A percentile compares a stretch with the other conserved stretches of the same genome.
Evolutionary conservation across 2,113 vertebrate species (phyloP).

Genomic region (Ictidomys tridecemlineatus): DNA sequence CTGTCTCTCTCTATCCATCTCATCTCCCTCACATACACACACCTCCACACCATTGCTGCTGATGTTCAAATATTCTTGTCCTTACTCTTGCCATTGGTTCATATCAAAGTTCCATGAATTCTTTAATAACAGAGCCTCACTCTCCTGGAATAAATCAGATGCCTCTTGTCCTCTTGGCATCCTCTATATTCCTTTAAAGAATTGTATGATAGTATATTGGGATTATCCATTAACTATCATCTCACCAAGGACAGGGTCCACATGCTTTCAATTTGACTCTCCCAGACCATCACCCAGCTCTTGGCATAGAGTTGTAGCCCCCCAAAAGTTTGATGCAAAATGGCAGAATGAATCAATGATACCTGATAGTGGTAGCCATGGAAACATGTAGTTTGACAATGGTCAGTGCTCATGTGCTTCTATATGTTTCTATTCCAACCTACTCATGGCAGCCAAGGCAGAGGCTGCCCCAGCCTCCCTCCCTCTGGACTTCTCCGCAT

Average conservation of each 20-base stretch:
- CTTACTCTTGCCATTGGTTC: neutral
- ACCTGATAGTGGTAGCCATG: neutral
- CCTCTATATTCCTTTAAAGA: neutral
- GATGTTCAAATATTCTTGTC: neutral
- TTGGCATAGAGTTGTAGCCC: neutral
- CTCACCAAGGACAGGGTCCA: neutral
- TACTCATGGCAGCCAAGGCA: neutral
- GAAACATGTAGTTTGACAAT: neutral
- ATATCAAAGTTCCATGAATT: neutral
- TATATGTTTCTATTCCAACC: conserved; percentile 2
- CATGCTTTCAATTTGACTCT: neutral
- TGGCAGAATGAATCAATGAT: neutral
- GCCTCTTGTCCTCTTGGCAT: neutral
- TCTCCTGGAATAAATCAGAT: neutral
- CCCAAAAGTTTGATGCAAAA: neutral
- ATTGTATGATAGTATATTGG: neutral
- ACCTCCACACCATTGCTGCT: neutral
- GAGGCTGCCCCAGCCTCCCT: neutral
- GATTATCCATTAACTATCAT: neutral
- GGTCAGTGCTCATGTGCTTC: no score
- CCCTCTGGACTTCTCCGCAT: neutral
- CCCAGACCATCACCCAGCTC: neutral
- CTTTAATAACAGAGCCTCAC: neutral
- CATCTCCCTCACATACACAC: neutral
- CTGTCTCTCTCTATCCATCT: neutral